phyloP scores from a whole-genome alignment of 2,888 invertebrate genomes.

The Cephonodes hylas region DNA sequence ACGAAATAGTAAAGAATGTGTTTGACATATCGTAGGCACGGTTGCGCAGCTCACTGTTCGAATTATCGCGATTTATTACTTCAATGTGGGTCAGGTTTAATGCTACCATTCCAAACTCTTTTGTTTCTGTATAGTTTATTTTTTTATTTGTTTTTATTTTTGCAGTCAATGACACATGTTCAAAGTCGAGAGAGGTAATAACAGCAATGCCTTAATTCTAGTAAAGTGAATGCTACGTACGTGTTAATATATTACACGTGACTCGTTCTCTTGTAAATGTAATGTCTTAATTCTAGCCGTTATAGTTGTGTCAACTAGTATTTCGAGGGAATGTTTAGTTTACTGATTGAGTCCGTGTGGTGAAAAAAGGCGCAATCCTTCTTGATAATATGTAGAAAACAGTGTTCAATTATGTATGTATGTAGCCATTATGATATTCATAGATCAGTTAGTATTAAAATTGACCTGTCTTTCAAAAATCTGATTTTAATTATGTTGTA shows the following conservation, averaged over 20 bases:
- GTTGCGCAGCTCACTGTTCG: conserved; percentile 23
- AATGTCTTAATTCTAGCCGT: neutral
- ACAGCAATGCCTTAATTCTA: neutral
- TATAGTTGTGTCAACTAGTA: neutral
- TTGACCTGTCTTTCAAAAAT: too few relatives aligned
- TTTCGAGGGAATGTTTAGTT: neutral
- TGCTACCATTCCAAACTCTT: conserved; percentile 34
- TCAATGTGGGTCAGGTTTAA: conserved; percentile 42
- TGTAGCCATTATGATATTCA: too few relatives aligned
- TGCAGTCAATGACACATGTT: conserved; percentile 9
- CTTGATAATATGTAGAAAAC: too few relatives aligned
- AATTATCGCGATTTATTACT: conserved; percentile 29
- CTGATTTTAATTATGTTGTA: too few relatives aligned
- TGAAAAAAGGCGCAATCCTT: too few relatives aligned
- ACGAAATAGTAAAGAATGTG: conserved; percentile 22
- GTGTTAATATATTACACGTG: neutral
- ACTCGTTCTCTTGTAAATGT: neutral
- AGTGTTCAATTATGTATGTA: too few relatives aligned
- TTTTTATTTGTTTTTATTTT: neutral
- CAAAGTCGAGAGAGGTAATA: conserved; percentile 16
- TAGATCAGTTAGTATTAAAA: too few relatives aligned
- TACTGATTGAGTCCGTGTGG: too few relatives aligned
- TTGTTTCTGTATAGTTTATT: conserved; percentile 11
- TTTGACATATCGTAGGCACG: conserved; percentile 29
- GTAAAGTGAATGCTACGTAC: conserved; percentile 3